Evolutionary conservation across 2,797 vertebrate species (phyloP).

Genomic region (Echeneis naucrates): DNA sequence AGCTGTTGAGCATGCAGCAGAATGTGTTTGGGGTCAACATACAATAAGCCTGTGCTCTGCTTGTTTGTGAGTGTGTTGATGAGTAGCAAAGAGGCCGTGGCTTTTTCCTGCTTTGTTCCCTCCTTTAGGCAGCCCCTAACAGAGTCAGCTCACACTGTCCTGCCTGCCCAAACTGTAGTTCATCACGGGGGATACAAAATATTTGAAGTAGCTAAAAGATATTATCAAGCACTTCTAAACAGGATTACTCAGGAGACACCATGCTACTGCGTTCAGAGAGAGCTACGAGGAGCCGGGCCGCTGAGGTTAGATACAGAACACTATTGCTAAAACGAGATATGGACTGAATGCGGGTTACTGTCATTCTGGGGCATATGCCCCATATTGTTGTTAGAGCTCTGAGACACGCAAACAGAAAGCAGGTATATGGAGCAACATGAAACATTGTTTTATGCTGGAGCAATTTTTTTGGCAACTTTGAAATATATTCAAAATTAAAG

Average conservation of each 20-base stretch:
- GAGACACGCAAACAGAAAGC: background rate
- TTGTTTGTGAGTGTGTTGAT: slow-evolving; percentile 63
- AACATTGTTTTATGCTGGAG: slow-evolving; percentile 6
- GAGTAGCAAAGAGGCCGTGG: slow-evolving; percentile 61
- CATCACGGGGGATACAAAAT: slow-evolving; percentile 48
- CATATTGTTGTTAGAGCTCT: background rate
- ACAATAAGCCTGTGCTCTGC: slow-evolving; percentile 72
- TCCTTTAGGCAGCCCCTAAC: slow-evolving; percentile 54
- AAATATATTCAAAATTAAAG: slow-evolving; percentile 1
- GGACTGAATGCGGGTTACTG: slow-evolving; percentile 26
- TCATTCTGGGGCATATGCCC: slow-evolving; percentile 6
- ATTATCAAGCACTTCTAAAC: slow-evolving; percentile 39
- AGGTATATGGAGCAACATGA: background rate
- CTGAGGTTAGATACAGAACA: slow-evolving; percentile 78
- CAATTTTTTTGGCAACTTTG: background rate
- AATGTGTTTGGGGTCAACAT: slow-evolving; percentile 57
- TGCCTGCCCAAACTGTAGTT: slow-evolving; percentile 43
- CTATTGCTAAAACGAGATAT: slow-evolving; percentile 28
- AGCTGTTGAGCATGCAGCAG: slow-evolving; percentile 53
- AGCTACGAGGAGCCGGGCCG: slow-evolving; percentile 60
- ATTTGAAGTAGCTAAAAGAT: slow-evolving; percentile 29
- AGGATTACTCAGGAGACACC: slow-evolving; percentile 68
- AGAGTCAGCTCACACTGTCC: slow-evolving; percentile 40
- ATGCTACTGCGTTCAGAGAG: slow-evolving; percentile 78
- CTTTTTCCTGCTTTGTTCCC: slow-evolving; percentile 63